A percentile compares a stretch with the other conserved stretches of the same genome.
phyloP scores from a whole-genome alignment of 2,797 vertebrate genomes.

The Acrocephalus scirpaceus region DNA sequence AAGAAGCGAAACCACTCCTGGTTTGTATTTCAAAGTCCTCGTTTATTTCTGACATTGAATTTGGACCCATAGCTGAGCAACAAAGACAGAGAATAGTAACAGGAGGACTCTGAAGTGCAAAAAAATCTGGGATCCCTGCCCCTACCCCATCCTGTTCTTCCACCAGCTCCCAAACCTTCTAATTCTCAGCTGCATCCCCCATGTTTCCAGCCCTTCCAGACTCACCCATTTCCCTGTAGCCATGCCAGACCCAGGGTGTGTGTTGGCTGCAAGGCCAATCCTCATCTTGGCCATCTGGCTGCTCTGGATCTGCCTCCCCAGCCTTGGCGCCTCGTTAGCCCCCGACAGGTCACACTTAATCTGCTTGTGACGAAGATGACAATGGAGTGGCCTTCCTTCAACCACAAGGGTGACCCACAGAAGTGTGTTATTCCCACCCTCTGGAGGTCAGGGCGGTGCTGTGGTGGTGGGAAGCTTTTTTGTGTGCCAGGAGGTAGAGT shows the following conservation, averaged over 20 bases:
- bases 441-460: fast-evolving
- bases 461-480: fast-evolving
- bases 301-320: not conserved
- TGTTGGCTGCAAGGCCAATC: not conserved
- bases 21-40: slow-evolving; percentile 73
- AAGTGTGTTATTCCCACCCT: not conserved
- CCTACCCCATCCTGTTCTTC: not conserved
- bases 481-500: not conserved
- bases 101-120: slow-evolving; percentile 44
- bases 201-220: not conserved
- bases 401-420: not conserved
- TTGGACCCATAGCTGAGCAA: slow-evolving; percentile 67
- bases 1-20: slow-evolving; percentile 20
- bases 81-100: slow-evolving; percentile 53
- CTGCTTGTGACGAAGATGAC: not conserved
- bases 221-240: not conserved
- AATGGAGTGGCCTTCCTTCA: not conserved
- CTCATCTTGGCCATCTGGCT: not conserved
- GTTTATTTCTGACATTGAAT: slow-evolving; percentile 73
- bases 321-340: not conserved
- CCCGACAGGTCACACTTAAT: fast-evolving
- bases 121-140: slow-evolving; percentile 30
- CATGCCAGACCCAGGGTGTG: not conserved
- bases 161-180: not conserved
- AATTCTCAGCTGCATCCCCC: not conserved